A percentile compares a stretch with the other conserved stretches of the same genome.
Conservation (phyloP, 2,113 vertebrate genomes). For the Dryoscopus gambensis region DNA sequence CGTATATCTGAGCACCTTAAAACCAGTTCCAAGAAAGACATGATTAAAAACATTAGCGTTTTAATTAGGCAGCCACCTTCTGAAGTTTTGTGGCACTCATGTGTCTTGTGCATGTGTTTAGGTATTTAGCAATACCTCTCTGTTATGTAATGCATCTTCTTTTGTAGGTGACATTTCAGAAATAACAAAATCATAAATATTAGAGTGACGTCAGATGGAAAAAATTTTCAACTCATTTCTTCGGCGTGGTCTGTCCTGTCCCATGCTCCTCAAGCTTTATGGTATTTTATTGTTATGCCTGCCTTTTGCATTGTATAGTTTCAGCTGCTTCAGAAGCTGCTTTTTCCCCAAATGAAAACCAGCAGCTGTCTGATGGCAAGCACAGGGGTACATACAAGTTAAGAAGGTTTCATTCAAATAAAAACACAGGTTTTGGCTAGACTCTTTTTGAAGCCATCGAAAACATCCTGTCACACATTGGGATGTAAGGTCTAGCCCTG, state of each 20-base stretch:
- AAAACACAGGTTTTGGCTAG: neutral
- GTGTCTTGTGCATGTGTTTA: neutral
- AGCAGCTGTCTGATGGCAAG: neutral
- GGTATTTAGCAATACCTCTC: neutral
- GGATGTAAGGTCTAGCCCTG: too few relatives aligned
- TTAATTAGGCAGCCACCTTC: neutral
- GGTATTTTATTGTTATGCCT: neutral
- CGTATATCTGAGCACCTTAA: neutral
- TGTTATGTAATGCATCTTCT: neutral
- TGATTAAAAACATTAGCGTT: neutral
- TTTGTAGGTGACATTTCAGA: neutral
- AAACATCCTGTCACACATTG: fast-evolving
- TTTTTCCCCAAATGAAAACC: neutral
- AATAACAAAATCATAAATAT: neutral
- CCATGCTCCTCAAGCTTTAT: neutral
- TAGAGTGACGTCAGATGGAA: neutral
- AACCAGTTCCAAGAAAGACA: neutral
- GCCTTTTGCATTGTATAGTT: neutral
- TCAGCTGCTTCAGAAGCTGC: neutral
- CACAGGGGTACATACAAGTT: neutral
- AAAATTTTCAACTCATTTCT: neutral
- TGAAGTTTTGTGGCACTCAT: neutral
- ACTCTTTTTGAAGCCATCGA: neutral
- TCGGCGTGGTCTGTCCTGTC: fast-evolving
- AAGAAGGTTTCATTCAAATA: neutral